phyloP scores from a whole-genome alignment of 2,113 vertebrate genomes.

The Ammodramus savannarum region DNA sequence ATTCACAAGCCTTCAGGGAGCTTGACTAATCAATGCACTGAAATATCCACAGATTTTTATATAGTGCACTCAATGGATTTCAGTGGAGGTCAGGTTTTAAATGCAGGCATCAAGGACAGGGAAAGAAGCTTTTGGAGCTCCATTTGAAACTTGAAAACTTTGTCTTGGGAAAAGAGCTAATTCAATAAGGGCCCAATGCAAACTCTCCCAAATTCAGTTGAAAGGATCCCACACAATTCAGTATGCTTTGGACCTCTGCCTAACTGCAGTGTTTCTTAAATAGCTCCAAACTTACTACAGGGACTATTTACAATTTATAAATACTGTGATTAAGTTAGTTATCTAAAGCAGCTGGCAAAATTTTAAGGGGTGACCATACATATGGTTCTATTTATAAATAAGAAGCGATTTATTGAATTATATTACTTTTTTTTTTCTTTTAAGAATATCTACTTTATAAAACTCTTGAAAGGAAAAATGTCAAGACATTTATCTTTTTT shows the following conservation, averaged over 20 bases:
- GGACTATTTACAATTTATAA: conserved; percentile 27
- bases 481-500: background rate
- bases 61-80: background rate
- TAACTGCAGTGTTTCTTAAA: conserved; percentile 26
- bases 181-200: background rate
- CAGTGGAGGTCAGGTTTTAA: background rate
- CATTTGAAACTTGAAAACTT: background rate
- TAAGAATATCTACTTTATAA: background rate
- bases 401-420: background rate
- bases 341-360: conserved; percentile 46
- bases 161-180: background rate
- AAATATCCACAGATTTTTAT: background rate
- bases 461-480: background rate
- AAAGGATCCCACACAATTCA: conserved; percentile 10
- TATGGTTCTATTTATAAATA: conserved; percentile 43
- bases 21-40: background rate
- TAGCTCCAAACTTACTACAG: conserved; percentile 14
- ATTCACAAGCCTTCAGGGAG: background rate
- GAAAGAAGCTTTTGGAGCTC: conserved; percentile 21
- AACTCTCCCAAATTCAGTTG: background rate
- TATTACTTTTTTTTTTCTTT: background rate
- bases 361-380: conserved; percentile 9
- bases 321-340: conserved; percentile 35
- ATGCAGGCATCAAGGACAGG: background rate
- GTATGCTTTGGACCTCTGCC: conserved; percentile 29